Evolutionary conservation across 2,113 vertebrate species (phyloP).

Genomic region (Eretmochelys imbricata): DNA sequence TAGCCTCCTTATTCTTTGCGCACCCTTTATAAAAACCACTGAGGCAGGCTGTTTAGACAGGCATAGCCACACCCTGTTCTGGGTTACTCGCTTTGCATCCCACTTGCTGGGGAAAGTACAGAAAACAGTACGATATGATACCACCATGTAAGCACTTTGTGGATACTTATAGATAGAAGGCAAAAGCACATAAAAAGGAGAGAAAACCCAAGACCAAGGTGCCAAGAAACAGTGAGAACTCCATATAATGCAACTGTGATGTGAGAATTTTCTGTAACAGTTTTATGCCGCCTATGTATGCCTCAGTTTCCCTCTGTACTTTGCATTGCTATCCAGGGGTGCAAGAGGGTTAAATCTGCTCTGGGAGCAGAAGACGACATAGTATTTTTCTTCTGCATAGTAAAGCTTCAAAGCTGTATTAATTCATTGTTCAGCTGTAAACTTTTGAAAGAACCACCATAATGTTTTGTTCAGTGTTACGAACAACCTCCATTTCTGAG

Average conservation of each 20-base stretch:
- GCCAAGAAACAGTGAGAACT: not conserved
- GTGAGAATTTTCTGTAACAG: not conserved
- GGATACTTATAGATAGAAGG: not conserved
- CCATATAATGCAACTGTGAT: rapidly evolving
- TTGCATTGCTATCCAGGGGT: no score
- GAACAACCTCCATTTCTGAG: no score
- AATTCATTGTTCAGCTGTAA: no score
- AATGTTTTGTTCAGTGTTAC: no score
- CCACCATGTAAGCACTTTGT: not conserved
- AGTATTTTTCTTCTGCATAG: no score
- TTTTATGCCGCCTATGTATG: no score
- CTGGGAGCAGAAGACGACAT: no score
- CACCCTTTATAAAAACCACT: not conserved
- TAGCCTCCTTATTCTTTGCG: not conserved
- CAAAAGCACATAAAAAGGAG: not conserved
- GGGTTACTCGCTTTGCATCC: not conserved
- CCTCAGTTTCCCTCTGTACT: no score
- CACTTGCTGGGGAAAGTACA: not conserved
- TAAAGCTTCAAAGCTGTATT: no score
- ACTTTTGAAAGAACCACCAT: no score
- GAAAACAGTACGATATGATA: not conserved
- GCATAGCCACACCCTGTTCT: not conserved
- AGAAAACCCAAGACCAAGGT: not conserved
- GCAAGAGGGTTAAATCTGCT: no score
- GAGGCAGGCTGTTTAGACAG: not conserved